Evolutionary conservation across 2,797 vertebrate genomes (phyloP).

Genomic region (Distichodus sexfasciatus): DNA sequence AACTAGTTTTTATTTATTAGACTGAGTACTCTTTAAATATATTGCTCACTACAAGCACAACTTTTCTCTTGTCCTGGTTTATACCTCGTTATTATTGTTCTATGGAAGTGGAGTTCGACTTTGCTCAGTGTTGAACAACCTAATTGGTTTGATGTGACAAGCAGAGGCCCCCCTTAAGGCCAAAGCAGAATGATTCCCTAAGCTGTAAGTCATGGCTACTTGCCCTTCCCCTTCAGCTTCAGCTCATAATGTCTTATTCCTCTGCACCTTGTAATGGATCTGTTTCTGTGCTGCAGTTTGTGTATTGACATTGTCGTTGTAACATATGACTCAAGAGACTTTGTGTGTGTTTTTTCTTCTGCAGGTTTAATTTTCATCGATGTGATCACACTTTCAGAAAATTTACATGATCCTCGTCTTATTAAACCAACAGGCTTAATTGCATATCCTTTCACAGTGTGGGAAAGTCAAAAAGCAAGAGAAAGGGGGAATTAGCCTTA

Average conservation of each 20-base stretch:
- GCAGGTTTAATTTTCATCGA: background rate
- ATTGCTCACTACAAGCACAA: too few species aligned
- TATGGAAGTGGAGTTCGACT: background rate
- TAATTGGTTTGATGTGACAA: background rate
- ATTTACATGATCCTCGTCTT: slow-evolving; percentile 11
- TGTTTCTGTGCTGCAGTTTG: background rate
- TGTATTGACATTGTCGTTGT: background rate
- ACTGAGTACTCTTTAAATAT: too few species aligned
- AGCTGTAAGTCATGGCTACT: background rate
- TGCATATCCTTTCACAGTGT: slow-evolving; percentile 20
- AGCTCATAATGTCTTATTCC: background rate
- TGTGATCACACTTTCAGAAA: background rate
- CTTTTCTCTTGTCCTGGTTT: too few species aligned
- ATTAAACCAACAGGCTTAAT: slow-evolving; percentile 17
- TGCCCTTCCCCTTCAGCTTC: too few species aligned
- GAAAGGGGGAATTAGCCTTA: slow-evolving; percentile 23
- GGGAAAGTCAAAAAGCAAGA: slow-evolving; percentile 31
- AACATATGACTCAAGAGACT: background rate
- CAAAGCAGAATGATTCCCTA: background rate
- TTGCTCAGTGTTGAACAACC: background rate
- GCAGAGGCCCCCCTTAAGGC: background rate
- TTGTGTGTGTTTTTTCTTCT: background rate
- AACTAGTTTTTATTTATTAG: too few species aligned
- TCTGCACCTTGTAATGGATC: background rate
- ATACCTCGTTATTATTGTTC: too few species aligned